These are phyloP conservation scores for Ictalurus furcatus DNA, from an alignment of 2,113 vertebrate species.

Conservation along the genomic window DNA sequence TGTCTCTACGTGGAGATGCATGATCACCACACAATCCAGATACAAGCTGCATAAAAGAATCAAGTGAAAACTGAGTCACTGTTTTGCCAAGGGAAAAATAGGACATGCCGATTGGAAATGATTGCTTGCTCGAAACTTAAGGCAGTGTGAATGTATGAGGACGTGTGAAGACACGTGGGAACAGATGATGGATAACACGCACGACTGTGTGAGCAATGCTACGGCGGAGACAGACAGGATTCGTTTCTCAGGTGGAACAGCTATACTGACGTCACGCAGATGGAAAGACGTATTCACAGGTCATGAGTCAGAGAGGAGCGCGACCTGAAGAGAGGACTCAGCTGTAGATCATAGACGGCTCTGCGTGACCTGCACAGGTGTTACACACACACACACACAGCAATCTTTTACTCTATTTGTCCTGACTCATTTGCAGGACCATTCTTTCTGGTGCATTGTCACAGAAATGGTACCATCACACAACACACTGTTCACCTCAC, in stretches of 20 bases:
- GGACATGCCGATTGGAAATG: conserved; percentile 5
- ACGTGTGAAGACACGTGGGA: not conserved
- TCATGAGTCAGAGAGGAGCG: not conserved
- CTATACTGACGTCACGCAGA: not conserved
- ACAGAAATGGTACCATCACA: not conserved
- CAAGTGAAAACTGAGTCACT: not conserved
- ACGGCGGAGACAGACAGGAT: not conserved
- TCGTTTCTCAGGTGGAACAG: not conserved
- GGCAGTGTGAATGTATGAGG: not conserved
- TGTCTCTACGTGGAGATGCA: not conserved
- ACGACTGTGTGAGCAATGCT: not conserved
- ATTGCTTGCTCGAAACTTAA: conserved; percentile 11
- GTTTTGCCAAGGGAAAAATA: conserved; percentile 1
- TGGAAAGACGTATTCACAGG: not conserved
- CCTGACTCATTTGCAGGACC: not conserved
- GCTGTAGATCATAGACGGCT: conserved; percentile 22
- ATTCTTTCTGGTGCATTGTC: not conserved
- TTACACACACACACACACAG: not conserved
- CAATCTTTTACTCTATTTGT: not conserved
- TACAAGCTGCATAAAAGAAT: not conserved
- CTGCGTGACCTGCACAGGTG: conserved; percentile 13
- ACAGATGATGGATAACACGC: not conserved
- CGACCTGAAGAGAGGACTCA: not conserved
- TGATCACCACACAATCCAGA: not conserved
- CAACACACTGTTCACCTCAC: not conserved